These are phyloP conservation scores for Apotomis betuletana DNA, from an alignment of 2,888 invertebrate genomes.

Conservation along the genomic window DNA sequence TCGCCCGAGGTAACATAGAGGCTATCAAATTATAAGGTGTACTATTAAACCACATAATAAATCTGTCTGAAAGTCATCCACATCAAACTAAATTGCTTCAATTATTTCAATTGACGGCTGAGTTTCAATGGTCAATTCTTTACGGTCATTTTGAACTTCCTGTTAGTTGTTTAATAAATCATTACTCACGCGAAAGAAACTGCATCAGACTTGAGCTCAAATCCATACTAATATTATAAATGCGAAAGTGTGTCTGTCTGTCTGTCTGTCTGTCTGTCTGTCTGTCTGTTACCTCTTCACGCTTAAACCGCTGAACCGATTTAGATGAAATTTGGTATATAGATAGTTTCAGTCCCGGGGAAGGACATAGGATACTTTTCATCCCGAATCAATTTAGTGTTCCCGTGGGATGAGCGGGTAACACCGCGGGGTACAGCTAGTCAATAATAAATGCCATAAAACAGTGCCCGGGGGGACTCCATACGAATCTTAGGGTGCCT, in stretches of 20 bases:
- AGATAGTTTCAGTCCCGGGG: no score
- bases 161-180: constrained; percentile 29
- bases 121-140: constrained; percentile 36
- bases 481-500: neutral
- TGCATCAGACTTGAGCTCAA: neutral
- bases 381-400: no score
- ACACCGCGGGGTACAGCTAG: no score
- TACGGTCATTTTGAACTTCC: constrained; percentile 34
- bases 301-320: no score
- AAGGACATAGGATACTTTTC: no score
- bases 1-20: constrained; percentile 53
- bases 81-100: constrained; percentile 40
- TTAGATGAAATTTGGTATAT: no score
- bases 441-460: neutral
- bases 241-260: no score
- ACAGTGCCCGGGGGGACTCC: neutral
- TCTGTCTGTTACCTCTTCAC: no score
- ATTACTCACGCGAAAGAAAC: constrained; percentile 22
- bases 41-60: constrained; percentile 46
- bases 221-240: no score
- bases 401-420: no score
- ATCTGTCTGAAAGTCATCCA: constrained; percentile 41
- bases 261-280: no score
- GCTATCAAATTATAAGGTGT: constrained; percentile 50
- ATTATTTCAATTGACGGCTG: constrained; percentile 38